phyloP scores from a whole-genome alignment of 1,140 invertebrate genomes.

The Acromyrmex charruanus region DNA sequence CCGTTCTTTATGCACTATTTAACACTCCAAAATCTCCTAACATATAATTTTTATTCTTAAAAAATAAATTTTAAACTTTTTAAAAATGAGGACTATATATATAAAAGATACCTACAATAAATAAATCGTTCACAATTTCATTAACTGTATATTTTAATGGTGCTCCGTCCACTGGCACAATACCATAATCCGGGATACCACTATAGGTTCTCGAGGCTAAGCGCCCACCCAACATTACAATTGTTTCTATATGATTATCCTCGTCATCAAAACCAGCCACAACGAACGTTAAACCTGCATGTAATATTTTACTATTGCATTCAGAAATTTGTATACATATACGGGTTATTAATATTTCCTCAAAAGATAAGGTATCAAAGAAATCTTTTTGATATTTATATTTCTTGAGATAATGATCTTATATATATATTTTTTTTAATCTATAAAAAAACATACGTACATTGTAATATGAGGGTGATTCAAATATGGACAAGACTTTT shows the following conservation, averaged over 20 bases:
- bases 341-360: background rate
- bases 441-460: no score
- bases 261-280: constrained; percentile 85
- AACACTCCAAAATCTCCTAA: no score
- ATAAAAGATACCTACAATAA: constrained; percentile 83
- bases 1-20: no score
- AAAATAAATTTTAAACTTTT: background rate
- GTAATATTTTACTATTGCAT: constrained; percentile 17
- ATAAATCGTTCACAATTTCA: constrained; percentile 88
- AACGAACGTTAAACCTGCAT: constrained; percentile 84
- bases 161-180: constrained; percentile 85
- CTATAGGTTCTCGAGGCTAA: constrained; percentile 83
- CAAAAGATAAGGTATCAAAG: background rate
- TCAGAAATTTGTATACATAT: background rate
- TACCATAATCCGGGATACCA: constrained; percentile 88
- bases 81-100: background rate
- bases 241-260: constrained; percentile 80
- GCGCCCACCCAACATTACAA: constrained; percentile 85
- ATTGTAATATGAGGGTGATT: no score
- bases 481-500: no score
- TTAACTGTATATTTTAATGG: constrained; percentile 83
- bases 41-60: background rate
- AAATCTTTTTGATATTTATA: no score
- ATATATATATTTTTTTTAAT: no score
- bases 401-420: no score